Conservation (phyloP, 2,888 invertebrate genomes). For the Erebia aethiops region DNA sequence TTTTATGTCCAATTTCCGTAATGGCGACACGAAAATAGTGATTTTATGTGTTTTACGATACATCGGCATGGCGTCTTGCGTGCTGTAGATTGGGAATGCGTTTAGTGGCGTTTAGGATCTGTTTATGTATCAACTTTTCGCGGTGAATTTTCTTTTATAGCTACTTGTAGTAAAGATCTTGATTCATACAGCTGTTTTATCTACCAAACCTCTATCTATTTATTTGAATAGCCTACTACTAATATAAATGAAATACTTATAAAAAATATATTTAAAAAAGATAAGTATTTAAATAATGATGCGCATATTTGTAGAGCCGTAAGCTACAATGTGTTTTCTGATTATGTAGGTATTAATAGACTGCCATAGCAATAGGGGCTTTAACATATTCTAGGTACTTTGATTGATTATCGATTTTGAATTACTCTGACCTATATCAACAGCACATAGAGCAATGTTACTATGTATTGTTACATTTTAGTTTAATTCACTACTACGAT, state of each 20-base stretch:
- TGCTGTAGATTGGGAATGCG: slow-evolving; percentile 26
- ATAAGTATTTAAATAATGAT: neutral
- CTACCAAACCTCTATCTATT: too few species aligned
- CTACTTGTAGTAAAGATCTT: neutral
- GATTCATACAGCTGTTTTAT: neutral
- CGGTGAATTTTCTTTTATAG: slow-evolving; percentile 23
- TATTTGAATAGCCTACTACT: too few species aligned
- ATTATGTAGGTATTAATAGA: too few species aligned
- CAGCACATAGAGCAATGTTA: neutral
- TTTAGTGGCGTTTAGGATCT: slow-evolving; percentile 20
- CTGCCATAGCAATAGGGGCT: neutral
- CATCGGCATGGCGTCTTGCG: slow-evolving; percentile 62
- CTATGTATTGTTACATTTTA: neutral
- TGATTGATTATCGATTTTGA: slow-evolving; percentile 32
- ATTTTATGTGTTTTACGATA: slow-evolving; percentile 66
- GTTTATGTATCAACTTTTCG: slow-evolving; percentile 34
- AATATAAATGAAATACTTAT: too few species aligned
- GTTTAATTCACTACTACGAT: neutral
- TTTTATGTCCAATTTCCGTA: slow-evolving; percentile 53
- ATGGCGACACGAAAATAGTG: slow-evolving; percentile 68
- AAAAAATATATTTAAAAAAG: too few species aligned
- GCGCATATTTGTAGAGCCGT: neutral
- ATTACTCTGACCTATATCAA: slow-evolving; percentile 22
- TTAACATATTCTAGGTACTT: neutral
- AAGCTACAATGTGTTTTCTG: neutral